Evolutionary conservation across 1,140 invertebrate genomes (phyloP), one percentile per base, ranked within the genome.

Genomic region (Dryas iulia): DNA sequence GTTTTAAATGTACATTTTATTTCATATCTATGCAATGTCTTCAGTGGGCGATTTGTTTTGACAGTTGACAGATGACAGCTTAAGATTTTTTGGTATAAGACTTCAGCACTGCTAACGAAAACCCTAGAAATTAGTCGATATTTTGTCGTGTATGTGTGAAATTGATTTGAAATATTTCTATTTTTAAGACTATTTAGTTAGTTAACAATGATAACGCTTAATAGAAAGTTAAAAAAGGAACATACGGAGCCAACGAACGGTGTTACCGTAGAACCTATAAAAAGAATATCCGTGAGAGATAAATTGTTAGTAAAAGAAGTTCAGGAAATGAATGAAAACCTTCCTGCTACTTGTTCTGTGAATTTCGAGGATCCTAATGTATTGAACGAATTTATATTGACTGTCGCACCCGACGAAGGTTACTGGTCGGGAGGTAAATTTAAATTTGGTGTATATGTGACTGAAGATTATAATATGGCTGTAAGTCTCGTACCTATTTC

Each of bases 381-480:
- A 73, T 92, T 99, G 11, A 95, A 97, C 86, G 95, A 96, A 74
- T 98, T 99, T 87, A 93, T 91, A 23, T 88, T 99, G 30, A 94
- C 93, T 28, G 95, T 99, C 23, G 91, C 92, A 21, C 98, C 98
- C 14, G 96, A 97, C 77, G 97, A 98, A 92, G 97, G 98, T 3
- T 97, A 95, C 83, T 99, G 98, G 97, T 91, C 93, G 75, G 96
- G 96, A 59, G 98, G 98, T 53, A 94, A 93, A 72, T 99, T 98
- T 92, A 93, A 94, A 79, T 99, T 99, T 91, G 94, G 94, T 83
- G 94, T 99, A 74, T 93, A 94, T 84, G 96, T 98, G 58, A 96
- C 97, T 6, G 97, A 98, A 86, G 98, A 99, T 63, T 99, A 99
- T 93, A 99, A 99, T 92, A 98, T 98, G 95, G 95, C 96, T 84